Evolutionary conservation across 1,140 invertebrate species (phyloP).

Genomic region (Caenorhabditis tropicalis): DNA sequence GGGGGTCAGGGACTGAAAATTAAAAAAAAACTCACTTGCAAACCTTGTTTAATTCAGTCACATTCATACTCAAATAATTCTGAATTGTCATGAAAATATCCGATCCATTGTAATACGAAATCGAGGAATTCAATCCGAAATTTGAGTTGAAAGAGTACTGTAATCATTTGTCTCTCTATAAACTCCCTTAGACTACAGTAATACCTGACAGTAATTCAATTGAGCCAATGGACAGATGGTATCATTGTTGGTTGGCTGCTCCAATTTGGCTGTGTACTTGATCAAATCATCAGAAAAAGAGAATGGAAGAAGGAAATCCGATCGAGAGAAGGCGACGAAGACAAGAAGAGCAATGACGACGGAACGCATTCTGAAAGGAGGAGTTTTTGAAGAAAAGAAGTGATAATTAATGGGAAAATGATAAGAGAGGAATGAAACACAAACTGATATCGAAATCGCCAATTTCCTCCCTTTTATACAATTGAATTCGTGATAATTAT

Average conservation of each 20-base stretch:
- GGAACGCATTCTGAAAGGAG: neutral
- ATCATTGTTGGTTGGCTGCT: neutral
- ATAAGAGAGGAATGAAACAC: too few relatives aligned
- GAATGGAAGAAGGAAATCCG: neutral
- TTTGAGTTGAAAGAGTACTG: slow-evolving; percentile 22
- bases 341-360: neutral
- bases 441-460: too few relatives aligned
- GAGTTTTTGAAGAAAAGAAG: too few relatives aligned
- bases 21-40: too few relatives aligned
- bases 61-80: neutral
- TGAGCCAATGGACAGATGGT: neutral
- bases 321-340: neutral
- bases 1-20: too few relatives aligned
- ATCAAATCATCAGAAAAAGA: neutral
- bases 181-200: too few relatives aligned
- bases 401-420: too few relatives aligned
- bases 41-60: neutral
- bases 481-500: too few relatives aligned
- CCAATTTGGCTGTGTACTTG: neutral
- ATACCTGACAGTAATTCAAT: slow-evolving; percentile 9
- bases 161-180: too few relatives aligned
- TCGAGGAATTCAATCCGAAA: neutral
- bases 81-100: neutral
- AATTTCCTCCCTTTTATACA: too few relatives aligned
- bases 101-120: slow-evolving; percentile 16